These are phyloP conservation scores for Monoplex corrugatus DNA, from an alignment of 2,888 invertebrate genomes.

Conservation along the genomic window DNA sequence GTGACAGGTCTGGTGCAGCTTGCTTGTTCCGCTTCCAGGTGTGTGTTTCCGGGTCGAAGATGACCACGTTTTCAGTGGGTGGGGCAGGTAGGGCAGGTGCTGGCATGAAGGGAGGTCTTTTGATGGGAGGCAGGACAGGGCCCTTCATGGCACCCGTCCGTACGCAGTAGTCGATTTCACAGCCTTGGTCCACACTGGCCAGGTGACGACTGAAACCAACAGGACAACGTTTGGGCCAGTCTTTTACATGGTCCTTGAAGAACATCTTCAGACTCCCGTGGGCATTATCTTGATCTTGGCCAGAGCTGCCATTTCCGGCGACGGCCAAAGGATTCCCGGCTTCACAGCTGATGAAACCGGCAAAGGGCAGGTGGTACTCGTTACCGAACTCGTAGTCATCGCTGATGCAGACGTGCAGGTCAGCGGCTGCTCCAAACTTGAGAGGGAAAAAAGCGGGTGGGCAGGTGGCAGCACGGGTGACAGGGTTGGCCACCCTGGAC, in stretches of 20 bases:
- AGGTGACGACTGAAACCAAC: slow-evolving; percentile 72
- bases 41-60: slow-evolving; percentile 45
- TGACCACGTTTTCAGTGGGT: slow-evolving; percentile 31
- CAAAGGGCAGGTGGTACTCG: slow-evolving; percentile 68
- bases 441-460: slow-evolving; percentile 67
- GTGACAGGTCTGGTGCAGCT: too few species aligned
- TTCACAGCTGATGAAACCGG: slow-evolving; percentile 73
- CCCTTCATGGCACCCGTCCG: slow-evolving; percentile 65
- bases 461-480: slow-evolving; percentile 64
- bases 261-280: slow-evolving; percentile 19
- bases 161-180: slow-evolving; percentile 72
- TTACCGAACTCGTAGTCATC: slow-evolving; percentile 71
- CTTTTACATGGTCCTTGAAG: slow-evolving; percentile 47
- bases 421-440: slow-evolving; percentile 50
- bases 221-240: slow-evolving; percentile 70
- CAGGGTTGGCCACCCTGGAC: slow-evolving; percentile 59
- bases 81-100: slow-evolving; percentile 42
- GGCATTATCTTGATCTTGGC: slow-evolving; percentile 39
- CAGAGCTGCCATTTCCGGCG: slow-evolving; percentile 47
- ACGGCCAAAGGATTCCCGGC: slow-evolving; percentile 44
- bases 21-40: slow-evolving; percentile 42
- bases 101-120: slow-evolving; percentile 70
- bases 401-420: slow-evolving; percentile 70
- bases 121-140: slow-evolving; percentile 64
- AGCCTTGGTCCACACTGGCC: slow-evolving; percentile 65